Percentiles rank a stretch among this genome's conserved stretches.
phyloP scores from a whole-genome alignment of 2,113 vertebrate species.

The Hirundichthys speculiger region DNA sequence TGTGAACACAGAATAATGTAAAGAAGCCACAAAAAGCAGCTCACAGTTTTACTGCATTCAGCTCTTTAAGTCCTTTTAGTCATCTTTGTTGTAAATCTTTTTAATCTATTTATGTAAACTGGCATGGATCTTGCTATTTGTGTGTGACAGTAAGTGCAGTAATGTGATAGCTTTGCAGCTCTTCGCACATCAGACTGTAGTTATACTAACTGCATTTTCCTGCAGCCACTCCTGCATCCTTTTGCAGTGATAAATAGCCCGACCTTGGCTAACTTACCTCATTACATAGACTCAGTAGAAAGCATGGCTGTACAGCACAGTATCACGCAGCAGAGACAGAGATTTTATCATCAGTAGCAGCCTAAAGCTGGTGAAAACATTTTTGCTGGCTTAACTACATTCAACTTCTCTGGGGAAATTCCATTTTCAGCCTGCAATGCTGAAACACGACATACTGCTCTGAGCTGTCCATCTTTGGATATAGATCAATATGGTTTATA shows the following conservation, averaged over 20 bases:
- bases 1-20: no score
- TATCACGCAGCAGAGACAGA: conserved; percentile 17
- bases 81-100: no score
- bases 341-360: conserved; percentile 38
- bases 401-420: conserved; percentile 62
- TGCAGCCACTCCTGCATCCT: conserved; percentile 6
- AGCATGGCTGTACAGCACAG: conserved; percentile 3
- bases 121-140: no score
- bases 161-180: neutral
- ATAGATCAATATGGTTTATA: conserved; percentile 69
- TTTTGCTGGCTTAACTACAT: conserved; percentile 54
- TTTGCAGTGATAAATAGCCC: conserved; percentile 27
- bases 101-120: no score
- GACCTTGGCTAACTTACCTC: conserved; percentile 50
- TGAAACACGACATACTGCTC: conserved; percentile 54
- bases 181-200: conserved; percentile 17
- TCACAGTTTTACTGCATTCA: no score
- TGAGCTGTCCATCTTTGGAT: conserved; percentile 58
- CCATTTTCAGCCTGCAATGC: conserved; percentile 53
- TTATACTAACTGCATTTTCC: conserved; percentile 10
- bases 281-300: conserved; percentile 29
- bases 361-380: conserved; percentile 29
- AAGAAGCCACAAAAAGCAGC: no score
- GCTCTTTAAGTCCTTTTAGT: no score
- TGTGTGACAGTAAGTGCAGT: no score